These are phyloP conservation scores for Pristionchus mayeri DNA, from an alignment of 2,888 invertebrate species.

Conservation along the genomic window DNA sequence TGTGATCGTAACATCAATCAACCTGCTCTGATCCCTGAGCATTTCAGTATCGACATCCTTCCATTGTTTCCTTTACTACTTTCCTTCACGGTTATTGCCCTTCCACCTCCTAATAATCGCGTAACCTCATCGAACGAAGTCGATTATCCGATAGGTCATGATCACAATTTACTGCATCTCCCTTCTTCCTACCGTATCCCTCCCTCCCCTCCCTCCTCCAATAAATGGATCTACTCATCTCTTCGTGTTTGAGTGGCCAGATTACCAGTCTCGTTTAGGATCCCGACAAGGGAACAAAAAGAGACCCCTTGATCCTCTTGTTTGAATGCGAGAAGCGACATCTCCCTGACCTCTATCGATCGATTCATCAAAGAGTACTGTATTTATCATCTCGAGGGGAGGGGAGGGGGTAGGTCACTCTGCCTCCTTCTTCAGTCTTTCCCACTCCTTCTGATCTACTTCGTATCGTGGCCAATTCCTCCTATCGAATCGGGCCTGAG, in stretches of 20 bases:
- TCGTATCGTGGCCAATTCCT: background rate
- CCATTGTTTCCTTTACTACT: background rate
- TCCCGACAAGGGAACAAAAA: constrained; percentile 33
- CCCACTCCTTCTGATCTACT: constrained; percentile 22
- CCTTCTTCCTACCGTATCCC: constrained; percentile 23
- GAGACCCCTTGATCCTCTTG: constrained; percentile 22
- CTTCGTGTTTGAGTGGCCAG: constrained; percentile 26
- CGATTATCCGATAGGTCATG: constrained; percentile 35
- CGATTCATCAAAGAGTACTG: constrained; percentile 15
- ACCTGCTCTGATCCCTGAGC: background rate
- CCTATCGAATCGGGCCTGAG: constrained; percentile 11
- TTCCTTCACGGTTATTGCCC: background rate
- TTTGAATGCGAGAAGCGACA: constrained; percentile 11
- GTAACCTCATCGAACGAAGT: background rate
- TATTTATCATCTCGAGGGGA: background rate
- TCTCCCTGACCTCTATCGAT: background rate
- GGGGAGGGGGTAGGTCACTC: background rate
- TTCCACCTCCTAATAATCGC: background rate
- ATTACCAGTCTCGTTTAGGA: constrained; percentile 31
- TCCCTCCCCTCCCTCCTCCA: background rate
- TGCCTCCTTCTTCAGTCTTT: constrained; percentile 23
- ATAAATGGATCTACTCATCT: constrained; percentile 18
- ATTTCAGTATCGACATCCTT: background rate
- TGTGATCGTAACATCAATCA: too few species aligned
- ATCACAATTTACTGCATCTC: constrained; percentile 11